Evolutionary conservation across 2,888 invertebrate species (phyloP), one percentile per base, ranked within the genome.

Genomic region (Ceratothoa steindachneri): DNA sequence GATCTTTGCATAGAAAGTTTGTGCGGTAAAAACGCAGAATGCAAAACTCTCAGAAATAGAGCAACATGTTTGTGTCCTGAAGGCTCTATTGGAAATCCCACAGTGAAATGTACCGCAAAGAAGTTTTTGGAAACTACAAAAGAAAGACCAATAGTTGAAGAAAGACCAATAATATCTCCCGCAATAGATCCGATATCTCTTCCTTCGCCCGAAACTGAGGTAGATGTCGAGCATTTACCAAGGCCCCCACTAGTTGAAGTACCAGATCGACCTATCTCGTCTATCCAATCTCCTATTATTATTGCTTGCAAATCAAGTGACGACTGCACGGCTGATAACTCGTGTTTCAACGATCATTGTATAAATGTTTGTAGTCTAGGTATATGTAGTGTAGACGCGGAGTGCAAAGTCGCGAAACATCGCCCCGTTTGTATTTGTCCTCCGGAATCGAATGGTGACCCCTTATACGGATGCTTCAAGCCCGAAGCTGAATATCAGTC

Each of bases 1-100:
- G 92, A 91, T 83, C 93, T 95, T 1, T 95, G 95, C 82, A 85
- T 93, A 31, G 88, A 89, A 81, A 90, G 90, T 82, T 90, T 90
- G 3, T 95, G 95, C 82, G 82, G 83, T 22, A 75, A 75, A n/a
- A 80, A 82, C 28, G 83, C 83, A 5, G 79, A 79, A 19, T 83
- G 83, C 79, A 74, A 77, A 60, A 82, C 82, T 29, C 80, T 82
- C 28, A 81, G 78, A 67, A 82, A 83, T 71, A 78, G 81, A 29
- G 81, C 83, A 19, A 81, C 82, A 52, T 84, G 84, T 76, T 81
- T 80, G 53, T 84, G 83, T 79, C 83, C 83, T n/a, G 76, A 81
- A 0, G 82, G 83, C 82, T 93, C 91, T 81, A 87, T 91, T 51
- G 95, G 95, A 0, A 92, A 94, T 84, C 91, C 94, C 1, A 86